Evolutionary conservation across 1,140 invertebrate genomes (phyloP).

Genomic region (Cydia fagiglandana): DNA sequence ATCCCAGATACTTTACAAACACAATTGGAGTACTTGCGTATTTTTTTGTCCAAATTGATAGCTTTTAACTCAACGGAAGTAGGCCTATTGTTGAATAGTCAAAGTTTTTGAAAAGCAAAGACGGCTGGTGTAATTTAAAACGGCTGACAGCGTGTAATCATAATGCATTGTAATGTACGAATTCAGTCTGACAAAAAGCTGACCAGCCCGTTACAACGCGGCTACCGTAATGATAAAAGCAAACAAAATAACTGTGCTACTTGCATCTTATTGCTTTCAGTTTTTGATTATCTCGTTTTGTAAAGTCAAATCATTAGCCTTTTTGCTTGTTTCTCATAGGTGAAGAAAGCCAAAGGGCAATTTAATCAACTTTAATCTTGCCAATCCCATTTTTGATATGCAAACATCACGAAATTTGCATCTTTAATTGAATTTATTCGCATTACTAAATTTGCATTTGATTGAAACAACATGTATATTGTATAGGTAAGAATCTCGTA

Average conservation of each 20-base stretch:
- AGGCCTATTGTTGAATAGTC: conserved; percentile 4
- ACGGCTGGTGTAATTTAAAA: conserved; percentile 41
- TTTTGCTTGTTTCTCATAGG: conserved; percentile 3
- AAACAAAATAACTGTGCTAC: conserved; percentile 27
- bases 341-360: neutral
- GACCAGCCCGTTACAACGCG: conserved; percentile 41
- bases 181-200: conserved; percentile 50
- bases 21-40: conserved; percentile 1
- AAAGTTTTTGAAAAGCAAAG: conserved; percentile 2
- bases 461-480: too few relatives aligned
- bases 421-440: neutral
- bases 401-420: neutral
- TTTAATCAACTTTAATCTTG: neutral
- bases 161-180: conserved; percentile 51
- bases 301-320: neutral
- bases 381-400: neutral
- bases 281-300: conserved; percentile 10
- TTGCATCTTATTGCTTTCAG: conserved; percentile 27
- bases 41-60: neutral
- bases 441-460: neutral
- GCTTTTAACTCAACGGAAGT: neutral
- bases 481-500: neutral
- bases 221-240: conserved; percentile 42
- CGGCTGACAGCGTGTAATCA: conserved; percentile 50
- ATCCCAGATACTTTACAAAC: conserved; percentile 30